Conservation (phyloP, 2,888 invertebrate genomes). For the Criorhina ranunculi region DNA sequence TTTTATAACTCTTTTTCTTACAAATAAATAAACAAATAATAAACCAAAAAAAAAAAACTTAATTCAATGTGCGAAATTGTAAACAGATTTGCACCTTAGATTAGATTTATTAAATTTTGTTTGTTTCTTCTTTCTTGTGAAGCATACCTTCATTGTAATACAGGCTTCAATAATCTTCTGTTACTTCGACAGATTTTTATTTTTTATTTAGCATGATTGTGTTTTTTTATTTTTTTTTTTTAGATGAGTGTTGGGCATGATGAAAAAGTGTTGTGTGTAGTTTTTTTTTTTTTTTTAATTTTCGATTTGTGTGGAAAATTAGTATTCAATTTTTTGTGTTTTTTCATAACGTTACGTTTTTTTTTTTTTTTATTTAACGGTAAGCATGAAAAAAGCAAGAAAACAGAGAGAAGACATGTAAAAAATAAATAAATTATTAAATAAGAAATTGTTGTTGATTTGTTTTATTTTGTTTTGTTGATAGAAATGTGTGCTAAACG, state of each 20-base stretch:
- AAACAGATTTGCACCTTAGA: constrained; percentile 76
- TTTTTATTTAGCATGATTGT: constrained; percentile 82
- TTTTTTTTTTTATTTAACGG: constrained; percentile 70
- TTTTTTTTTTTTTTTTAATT: constrained; percentile 74
- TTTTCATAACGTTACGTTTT: constrained; percentile 77
- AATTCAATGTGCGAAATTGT: constrained; percentile 66
- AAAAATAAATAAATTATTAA: constrained; percentile 67
- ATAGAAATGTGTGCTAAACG: constrained; percentile 25
- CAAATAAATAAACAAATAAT: constrained; percentile 28
- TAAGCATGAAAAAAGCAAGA: constrained; percentile 77
- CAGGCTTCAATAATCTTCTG: constrained; percentile 98
- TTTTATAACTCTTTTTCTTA: constrained; percentile 16
- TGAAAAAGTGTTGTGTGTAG: constrained; percentile 77
- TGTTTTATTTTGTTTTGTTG: constrained; percentile 18
- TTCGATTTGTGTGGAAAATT: constrained; percentile 71
- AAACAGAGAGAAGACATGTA: constrained; percentile 72
- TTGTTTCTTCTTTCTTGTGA: constrained; percentile 53
- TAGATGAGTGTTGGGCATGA: constrained; percentile 75
- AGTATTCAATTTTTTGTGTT: constrained; percentile 78
- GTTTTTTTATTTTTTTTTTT: constrained; percentile 59
- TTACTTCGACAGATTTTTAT: constrained; percentile 84
- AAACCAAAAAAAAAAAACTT: constrained; percentile 28
- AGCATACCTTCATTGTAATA: constrained; percentile 95
- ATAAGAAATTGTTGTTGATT: constrained; percentile 33
- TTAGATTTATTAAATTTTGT: constrained; percentile 56